These are phyloP conservation scores for Festucalex cinctus DNA, from an alignment of 2,113 vertebrate genomes.

Conservation along the genomic window DNA sequence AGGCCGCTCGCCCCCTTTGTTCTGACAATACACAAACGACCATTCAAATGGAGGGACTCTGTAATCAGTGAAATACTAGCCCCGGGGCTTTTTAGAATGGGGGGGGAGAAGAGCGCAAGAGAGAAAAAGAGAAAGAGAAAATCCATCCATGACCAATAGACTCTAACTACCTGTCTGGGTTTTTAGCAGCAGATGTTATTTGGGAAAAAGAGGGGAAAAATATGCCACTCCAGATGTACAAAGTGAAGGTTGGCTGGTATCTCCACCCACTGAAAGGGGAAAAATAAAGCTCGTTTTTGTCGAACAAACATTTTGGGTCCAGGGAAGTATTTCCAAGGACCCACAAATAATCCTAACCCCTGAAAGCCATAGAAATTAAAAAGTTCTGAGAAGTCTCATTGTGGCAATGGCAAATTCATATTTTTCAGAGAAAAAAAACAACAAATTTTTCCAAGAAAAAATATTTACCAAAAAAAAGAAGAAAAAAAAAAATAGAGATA, in stretches of 20 bases:
- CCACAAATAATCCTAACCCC: neutral
- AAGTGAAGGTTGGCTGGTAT: constrained; percentile 65
- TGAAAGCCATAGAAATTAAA: no score
- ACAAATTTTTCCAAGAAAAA: no score
- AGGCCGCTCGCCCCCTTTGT: constrained; percentile 76
- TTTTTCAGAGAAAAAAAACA: no score
- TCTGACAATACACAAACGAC: constrained; percentile 83
- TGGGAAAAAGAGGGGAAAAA: constrained; percentile 40
- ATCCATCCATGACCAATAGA: constrained; percentile 74
- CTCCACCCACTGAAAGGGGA: constrained; percentile 39
- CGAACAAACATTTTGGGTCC: neutral
- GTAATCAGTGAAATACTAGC: constrained; percentile 84
- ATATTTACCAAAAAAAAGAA: no score
- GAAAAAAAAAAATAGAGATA: no score
- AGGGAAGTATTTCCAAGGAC: neutral
- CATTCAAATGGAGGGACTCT: constrained; percentile 79
- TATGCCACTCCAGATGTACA: constrained; percentile 72
- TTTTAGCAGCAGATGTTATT: constrained; percentile 77
- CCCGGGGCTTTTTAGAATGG: constrained; percentile 68
- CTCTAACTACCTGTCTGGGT: constrained; percentile 74
- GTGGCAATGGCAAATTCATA: no score
- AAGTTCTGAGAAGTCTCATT: no score
- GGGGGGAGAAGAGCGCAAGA: constrained; percentile 40
- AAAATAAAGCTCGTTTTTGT: constrained; percentile 34
- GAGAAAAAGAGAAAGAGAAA: constrained; percentile 60